These are phyloP conservation scores for Rhinichthys klamathensis DNA, from an alignment of 2,113 vertebrate genomes.

Conservation along the genomic window DNA sequence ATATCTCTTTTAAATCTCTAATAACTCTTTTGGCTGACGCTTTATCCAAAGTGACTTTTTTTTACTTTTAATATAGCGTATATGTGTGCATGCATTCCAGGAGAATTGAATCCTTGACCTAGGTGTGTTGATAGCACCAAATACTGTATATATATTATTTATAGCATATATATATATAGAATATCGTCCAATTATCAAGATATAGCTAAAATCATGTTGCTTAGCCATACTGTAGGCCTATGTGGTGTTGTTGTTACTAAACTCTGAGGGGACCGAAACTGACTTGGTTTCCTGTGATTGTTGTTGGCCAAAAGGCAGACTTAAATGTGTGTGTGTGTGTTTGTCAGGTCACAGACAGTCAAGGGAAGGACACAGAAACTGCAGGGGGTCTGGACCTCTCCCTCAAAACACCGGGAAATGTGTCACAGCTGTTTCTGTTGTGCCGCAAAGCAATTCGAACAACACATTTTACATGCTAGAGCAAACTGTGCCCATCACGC, in stretches of 20 bases:
- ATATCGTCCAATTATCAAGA: background rate
- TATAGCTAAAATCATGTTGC: background rate
- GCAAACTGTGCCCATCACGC: background rate
- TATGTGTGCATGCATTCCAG: background rate
- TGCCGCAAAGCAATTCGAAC: constrained; percentile 23
- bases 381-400: constrained; percentile 49
- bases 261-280: constrained; percentile 26
- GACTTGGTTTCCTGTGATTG: constrained; percentile 53
- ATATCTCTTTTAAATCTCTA: too few relatives aligned
- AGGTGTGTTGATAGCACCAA: background rate
- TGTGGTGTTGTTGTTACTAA: constrained; percentile 22
- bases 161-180: background rate
- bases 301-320: constrained; percentile 35
- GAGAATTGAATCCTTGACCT: background rate
- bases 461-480: constrained; percentile 30
- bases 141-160: too few relatives aligned
- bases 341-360: constrained; percentile 46
- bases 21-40: too few relatives aligned
- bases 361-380: constrained; percentile 45
- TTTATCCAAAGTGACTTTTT: background rate
- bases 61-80: background rate
- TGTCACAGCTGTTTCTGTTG: constrained; percentile 39
- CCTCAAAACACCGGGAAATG: constrained; percentile 41
- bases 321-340: constrained; percentile 26
- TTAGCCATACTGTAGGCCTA: background rate